Base-by-base conservation (phyloP, 1,140 invertebrate species). In the Paralvinella palmiformis region DNA sequence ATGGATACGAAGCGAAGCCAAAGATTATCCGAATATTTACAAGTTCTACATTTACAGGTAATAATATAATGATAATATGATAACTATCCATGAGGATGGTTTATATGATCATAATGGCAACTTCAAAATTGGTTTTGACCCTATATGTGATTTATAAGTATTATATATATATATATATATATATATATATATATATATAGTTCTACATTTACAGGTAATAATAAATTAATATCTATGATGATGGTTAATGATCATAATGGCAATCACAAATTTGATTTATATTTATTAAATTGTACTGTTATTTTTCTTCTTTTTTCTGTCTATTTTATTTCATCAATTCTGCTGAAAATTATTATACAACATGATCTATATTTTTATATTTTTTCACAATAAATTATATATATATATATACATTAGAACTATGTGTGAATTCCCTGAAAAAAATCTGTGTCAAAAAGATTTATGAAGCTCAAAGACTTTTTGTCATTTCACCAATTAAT, bases 11-110 rank as follows among this genome's bases (percentile, higher is more conserved):
- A 57, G 27, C 20, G 6, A 57, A 31, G 10, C 24, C 55, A 0
- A 98, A 97, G 85, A 96, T 98, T 73, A 94, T 98, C 22, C 86
- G 95, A 65, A 98, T 98, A 73, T 98, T 98, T 76, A 98, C 95
- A 17, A 96, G 94, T 75, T 98, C 95, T 0, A 98, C 96, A 0
- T 98, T 98, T 75, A 98, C 96, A 77, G 94, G 94, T 96, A 41
- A 10, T 41, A 41, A 10, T 10, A 41, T n/a, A 41, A 10, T 10
- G 10, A 41, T n/a, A 41, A n/a, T 41, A 41, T 10, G n/a, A 41
- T n/a, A 10, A 10, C 37, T 41, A 41, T 41, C 37, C n/a, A 10
- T 10, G 37, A n/a, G n/a, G 10, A 10, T 10, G 10, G 10, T 41
- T 41, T 41, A n/a, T 10, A n/a, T 10, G 10, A 10, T 10, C 10